Conservation (phyloP, 2,888 invertebrate species). For the Amphipoea lucens region DNA sequence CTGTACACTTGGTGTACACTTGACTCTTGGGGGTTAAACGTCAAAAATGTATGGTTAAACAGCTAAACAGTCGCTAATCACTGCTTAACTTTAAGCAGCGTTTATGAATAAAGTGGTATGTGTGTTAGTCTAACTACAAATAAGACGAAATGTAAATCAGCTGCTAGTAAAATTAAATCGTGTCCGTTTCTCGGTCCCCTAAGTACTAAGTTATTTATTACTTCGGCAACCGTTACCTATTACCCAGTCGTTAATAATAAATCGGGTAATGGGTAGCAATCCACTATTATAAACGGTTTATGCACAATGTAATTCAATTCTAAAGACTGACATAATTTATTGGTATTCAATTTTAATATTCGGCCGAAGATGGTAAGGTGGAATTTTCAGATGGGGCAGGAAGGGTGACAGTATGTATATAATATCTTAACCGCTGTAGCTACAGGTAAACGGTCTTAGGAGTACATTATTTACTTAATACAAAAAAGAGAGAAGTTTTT, state of each 20-base stretch:
- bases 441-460: background rate
- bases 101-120: too few relatives aligned
- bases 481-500: background rate
- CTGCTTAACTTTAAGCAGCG: too few relatives aligned
- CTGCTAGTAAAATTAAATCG: conserved; percentile 7
- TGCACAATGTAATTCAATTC: conserved; percentile 1
- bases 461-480: background rate
- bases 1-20: too few relatives aligned
- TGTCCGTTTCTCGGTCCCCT: conserved; percentile 2
- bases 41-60: too few relatives aligned
- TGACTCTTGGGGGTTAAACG: too few relatives aligned
- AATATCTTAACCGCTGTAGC: too few relatives aligned
- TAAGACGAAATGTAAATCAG: background rate
- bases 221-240: conserved; percentile 8
- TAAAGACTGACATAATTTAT: background rate
- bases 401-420: background rate
- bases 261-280: background rate
- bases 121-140: background rate
- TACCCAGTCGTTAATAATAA: conserved; percentile 8
- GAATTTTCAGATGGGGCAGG: background rate
- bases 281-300: conserved; percentile 3
- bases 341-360: background rate
- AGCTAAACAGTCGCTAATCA: too few relatives aligned
- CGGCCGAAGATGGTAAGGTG: background rate
- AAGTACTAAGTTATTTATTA: conserved; percentile 19